Percentiles rank a stretch among this genome's conserved stretches.
These are phyloP conservation scores for Stomorhina lunata DNA, from an alignment of 2,888 invertebrate species.

Conservation along the genomic window DNA sequence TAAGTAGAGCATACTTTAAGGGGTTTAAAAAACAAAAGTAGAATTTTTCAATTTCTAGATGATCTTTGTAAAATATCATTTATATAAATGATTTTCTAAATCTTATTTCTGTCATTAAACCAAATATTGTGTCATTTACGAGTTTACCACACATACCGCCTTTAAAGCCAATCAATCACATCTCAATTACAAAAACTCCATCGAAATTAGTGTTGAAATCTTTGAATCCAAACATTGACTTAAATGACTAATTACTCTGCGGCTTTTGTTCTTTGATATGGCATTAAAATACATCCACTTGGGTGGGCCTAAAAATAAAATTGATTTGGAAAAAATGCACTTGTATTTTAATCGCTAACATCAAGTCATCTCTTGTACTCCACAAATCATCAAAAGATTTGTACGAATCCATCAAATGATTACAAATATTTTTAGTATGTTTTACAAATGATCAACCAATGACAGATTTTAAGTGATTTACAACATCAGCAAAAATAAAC, in stretches of 20 bases:
- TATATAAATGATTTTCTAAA: too few species aligned
- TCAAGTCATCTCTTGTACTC: neutral
- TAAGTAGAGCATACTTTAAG: too few species aligned
- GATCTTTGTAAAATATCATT: too few species aligned
- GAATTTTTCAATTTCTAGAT: too few species aligned
- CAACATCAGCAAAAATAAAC: constrained; percentile 29
- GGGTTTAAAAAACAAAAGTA: too few species aligned
- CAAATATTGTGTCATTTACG: neutral
- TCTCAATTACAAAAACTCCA: neutral
- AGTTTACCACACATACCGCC: neutral
- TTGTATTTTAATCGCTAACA: constrained; percentile 16
- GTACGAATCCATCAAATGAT: constrained; percentile 50
- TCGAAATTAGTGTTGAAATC: constrained; percentile 34
- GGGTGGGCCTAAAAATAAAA: constrained; percentile 40
- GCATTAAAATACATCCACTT: neutral
- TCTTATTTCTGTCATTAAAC: neutral
- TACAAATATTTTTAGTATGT: neutral
- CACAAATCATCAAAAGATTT: constrained; percentile 40
- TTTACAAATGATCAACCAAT: constrained; percentile 44
- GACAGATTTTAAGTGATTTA: constrained; percentile 54
- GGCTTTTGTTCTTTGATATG: constrained; percentile 37
- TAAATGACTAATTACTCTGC: constrained; percentile 55
- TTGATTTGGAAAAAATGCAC: neutral
- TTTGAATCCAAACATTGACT: constrained; percentile 38
- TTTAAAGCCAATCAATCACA: neutral